Base-by-base conservation (phyloP, 2,888 invertebrate species). In the Furcula furcula region DNA sequence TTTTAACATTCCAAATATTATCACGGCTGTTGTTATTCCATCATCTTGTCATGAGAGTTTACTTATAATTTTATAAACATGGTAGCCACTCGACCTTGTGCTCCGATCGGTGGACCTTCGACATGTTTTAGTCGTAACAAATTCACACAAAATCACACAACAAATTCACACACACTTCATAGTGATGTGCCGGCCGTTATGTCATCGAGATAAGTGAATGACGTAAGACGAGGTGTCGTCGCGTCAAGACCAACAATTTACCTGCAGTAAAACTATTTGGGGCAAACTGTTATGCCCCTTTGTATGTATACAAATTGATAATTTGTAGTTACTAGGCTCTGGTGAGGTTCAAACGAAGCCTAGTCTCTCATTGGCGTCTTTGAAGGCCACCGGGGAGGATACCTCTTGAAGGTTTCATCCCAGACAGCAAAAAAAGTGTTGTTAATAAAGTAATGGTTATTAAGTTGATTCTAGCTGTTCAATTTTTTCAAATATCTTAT, bases 61-160 rank as follows among this genome's bases (percentile, higher is more conserved):
- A 47, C 31, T 39, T 41, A 9, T 34, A 48, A 38, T 39, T 42
- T 32, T 37, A 38, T 43, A 33, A 36, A 38, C 28, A 46, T 34
- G 32, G 30, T 38, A 44, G 40, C 46, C 35, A 20, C 20, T 30
- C 36, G 50, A 33, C 59, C 61, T 61, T 53, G 55, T 26, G 29
- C 7, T 14, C 7, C 22, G 3, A 7, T 21, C 22, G 3, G 7
- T 21, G 16, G 40, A 46, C 58, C 61, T 63, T 60, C 50, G 31
- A 31, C 20, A 31, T 41, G 16, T 41, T 51, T 55, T 45, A 44
- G 34, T 38, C 31, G 34, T 29, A 42, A 44, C 39, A 47, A 47
- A 50, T 50, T 46, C n/a, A n/a, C n/a, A n/a, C n/a, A n/a, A n/a
- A n/a, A n/a, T n/a, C n/a, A n/a, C n/a, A n/a, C n/a, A n/a, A n/a